Conservation (phyloP, 2,888 invertebrate genomes). For the Eilema caniola region DNA sequence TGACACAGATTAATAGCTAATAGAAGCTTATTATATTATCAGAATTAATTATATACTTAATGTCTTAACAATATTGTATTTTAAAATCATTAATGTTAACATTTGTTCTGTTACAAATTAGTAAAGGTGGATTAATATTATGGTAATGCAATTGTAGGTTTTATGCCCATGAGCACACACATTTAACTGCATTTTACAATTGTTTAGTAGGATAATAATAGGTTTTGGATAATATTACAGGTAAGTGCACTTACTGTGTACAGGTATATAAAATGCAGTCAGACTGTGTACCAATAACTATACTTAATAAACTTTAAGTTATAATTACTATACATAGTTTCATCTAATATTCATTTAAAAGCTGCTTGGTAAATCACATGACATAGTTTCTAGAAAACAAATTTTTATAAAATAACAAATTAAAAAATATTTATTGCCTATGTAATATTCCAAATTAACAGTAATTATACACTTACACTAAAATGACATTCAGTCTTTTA, state of each 20-base stretch:
- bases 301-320: constrained; percentile 17
- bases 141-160: constrained; percentile 35
- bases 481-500: constrained; percentile 86
- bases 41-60: background rate
- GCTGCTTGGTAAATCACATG: constrained; percentile 64
- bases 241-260: background rate
- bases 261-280: constrained; percentile 32
- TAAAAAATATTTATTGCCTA: constrained; percentile 63
- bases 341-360: constrained; percentile 45
- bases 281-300: constrained; percentile 24
- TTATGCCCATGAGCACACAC: constrained; percentile 22
- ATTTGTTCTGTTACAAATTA: constrained; percentile 30
- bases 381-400: constrained; percentile 48
- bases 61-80: constrained; percentile 19
- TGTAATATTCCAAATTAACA: constrained; percentile 75
- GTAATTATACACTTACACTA: constrained; percentile 68
- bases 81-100: constrained; percentile 24
- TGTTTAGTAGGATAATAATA: background rate
- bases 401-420: constrained; percentile 51
- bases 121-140: constrained; percentile 47
- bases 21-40: constrained; percentile 35
- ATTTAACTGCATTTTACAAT: constrained; percentile 45
- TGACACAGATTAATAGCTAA: background rate
- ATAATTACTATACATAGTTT: constrained; percentile 36
- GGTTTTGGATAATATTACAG: background rate